Base-by-base conservation (phyloP, 1,140 invertebrate genomes). In the Mya arenaria region DNA sequence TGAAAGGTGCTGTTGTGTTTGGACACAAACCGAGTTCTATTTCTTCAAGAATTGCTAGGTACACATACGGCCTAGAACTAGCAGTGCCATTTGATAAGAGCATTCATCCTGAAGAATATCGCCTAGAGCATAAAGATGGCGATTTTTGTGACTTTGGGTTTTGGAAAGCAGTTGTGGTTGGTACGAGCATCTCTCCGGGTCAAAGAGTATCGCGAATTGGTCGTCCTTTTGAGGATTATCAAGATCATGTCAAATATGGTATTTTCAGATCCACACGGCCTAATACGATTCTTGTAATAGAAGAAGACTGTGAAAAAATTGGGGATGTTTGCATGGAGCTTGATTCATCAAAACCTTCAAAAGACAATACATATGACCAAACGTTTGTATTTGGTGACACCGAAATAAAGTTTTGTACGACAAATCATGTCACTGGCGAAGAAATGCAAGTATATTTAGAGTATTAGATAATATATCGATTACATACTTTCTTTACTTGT, bases 1-100 rank as follows among this genome's bases (percentile, higher is more conserved):
- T 84, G 30, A 75, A 84, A 63, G 83, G 83, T 5, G 83, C 77
- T 32, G 83, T 85, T 1, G 17, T 84, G 4, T 81, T 81, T 77
- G 84, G 79, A 8, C 74, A 66, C n/a, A 41, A 60, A 0, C 84
- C 73, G 62, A 32, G 17, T 6, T 6, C 52, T 17, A 34, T 82
- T 25, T 48, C 30, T 3, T 63, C 60, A 37, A 55, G 80, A 55
- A 60, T 82, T 66, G 32, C 32, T 8, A 23, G 37, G 1, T 66
- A 66, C 34, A 66, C 63, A 13, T 66, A 66, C 34, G 63, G 63
- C n/a, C 6, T 66, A 5, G 63, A 41, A 36, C 25, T 41, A 25
- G 37, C 32, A 37, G 23, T 8, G 10, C 32, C 32, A 15, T 66
- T 66, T 66, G n/a, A 36, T 19, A 23, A 5, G 13, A 41, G 6